These are phyloP conservation scores for Edolisoma coerulescens DNA, from an alignment of 2,113 vertebrate species.

Conservation along the genomic window DNA sequence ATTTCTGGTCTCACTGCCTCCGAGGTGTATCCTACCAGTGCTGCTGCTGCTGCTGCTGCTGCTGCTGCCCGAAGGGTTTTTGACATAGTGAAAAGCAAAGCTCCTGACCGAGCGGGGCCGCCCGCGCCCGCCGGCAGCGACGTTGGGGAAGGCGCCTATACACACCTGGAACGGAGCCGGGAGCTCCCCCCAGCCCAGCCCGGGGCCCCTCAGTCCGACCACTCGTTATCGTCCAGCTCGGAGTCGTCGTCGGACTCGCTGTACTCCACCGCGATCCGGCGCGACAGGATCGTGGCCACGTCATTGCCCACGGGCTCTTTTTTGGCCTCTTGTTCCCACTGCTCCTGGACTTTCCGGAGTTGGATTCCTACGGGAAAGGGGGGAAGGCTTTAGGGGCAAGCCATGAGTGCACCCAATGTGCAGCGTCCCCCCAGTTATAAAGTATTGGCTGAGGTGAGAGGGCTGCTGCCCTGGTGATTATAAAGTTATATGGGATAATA, in stretches of 20 bases:
- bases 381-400: background rate
- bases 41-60: background rate
- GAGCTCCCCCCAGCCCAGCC: background rate
- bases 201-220: slow-evolving; percentile 80
- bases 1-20: background rate
- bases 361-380: slow-evolving; percentile 78
- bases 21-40: slow-evolving; percentile 10
- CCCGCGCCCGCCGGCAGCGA: background rate
- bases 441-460: fast-evolving
- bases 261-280: slow-evolving; percentile 92
- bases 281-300: slow-evolving; percentile 90
- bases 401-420: fast-evolving
- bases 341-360: slow-evolving; percentile 93
- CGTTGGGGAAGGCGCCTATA: background rate
- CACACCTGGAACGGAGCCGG: background rate
- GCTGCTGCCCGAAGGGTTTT: slow-evolving; percentile 10
- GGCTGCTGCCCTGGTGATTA: background rate
- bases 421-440: background rate
- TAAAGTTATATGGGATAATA: no score
- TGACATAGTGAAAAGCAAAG: slow-evolving; percentile 60
- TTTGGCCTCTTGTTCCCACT: slow-evolving; percentile 91
- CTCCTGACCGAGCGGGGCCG: slow-evolving; percentile 1
- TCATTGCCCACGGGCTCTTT: slow-evolving; percentile 90
- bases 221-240: slow-evolving; percentile 90
- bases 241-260: slow-evolving; percentile 94